phyloP scores from a whole-genome alignment of 1,140 invertebrate species.

The Grapholita molesta region DNA sequence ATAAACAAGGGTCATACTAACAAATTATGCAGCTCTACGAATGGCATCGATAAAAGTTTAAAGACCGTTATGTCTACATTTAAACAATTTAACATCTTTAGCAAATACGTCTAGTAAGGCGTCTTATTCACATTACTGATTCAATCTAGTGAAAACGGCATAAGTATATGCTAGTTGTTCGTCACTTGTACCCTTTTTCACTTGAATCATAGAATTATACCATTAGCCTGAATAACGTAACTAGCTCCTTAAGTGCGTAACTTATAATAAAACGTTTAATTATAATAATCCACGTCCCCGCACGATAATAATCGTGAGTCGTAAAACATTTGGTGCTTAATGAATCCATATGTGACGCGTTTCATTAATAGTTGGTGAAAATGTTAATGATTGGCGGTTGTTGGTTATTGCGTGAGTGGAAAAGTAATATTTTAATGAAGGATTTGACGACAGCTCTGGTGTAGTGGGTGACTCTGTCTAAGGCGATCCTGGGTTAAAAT shows the following conservation, averaged over 20 bases:
- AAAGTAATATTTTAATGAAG: background rate
- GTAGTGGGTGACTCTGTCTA: too few relatives aligned
- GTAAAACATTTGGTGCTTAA: background rate
- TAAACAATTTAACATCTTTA: too few relatives aligned
- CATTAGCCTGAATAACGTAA: background rate
- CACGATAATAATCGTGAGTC: background rate
- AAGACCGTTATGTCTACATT: too few relatives aligned
- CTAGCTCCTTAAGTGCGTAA: background rate
- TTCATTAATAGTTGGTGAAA: background rate
- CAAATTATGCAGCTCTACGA: too few relatives aligned
- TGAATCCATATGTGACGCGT: background rate
- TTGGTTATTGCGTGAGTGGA: background rate
- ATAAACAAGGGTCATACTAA: too few relatives aligned
- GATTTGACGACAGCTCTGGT: too few relatives aligned
- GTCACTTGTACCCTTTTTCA: background rate
- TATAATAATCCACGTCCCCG: background rate
- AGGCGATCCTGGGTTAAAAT: too few relatives aligned
- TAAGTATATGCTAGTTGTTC: background rate
- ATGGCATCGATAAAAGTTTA: too few relatives aligned
- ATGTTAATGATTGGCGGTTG: background rate
- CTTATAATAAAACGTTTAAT: background rate
- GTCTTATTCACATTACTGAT: too few relatives aligned
- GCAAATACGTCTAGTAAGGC: too few relatives aligned
- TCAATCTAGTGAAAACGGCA: too few relatives aligned
- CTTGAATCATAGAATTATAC: background rate